A percentile compares a stretch with the other conserved stretches of the same genome.
These are phyloP conservation scores for Cotesia typhae DNA, from an alignment of 1,140 invertebrate species.

Conservation along the genomic window DNA sequence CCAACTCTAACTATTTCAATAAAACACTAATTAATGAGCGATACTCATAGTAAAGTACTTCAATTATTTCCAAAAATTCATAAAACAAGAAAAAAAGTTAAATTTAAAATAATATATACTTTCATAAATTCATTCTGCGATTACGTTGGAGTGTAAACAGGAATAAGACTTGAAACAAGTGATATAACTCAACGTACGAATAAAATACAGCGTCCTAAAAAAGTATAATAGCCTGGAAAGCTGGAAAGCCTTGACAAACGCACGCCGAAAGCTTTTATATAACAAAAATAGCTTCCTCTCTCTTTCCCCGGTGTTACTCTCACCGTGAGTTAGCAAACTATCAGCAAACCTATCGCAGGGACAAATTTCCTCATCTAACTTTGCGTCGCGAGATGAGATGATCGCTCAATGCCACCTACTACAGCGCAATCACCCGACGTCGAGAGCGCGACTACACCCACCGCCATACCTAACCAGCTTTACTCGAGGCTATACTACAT, in stretches of 20 bases:
- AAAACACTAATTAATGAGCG: background rate
- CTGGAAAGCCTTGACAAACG: too few species aligned
- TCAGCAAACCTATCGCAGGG: slow-evolving; percentile 60
- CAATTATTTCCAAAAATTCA: too few species aligned
- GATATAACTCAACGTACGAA: slow-evolving; percentile 3
- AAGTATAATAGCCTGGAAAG: too few species aligned
- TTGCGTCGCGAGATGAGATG: slow-evolving; percentile 62
- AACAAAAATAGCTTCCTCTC: slow-evolving; percentile 15
- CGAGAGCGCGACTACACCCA: background rate
- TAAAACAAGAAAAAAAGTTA: too few species aligned
- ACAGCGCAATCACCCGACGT: slow-evolving; percentile 24
- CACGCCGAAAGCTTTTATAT: slow-evolving; percentile 8
- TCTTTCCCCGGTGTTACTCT: slow-evolving; percentile 41
- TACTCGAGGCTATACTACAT: background rate
- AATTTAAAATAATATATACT: too few species aligned
- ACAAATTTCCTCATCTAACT: slow-evolving; percentile 67
- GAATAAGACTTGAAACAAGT: background rate
- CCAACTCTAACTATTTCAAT: background rate
- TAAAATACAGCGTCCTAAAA: background rate
- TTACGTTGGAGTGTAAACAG: background rate
- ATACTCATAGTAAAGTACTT: too few species aligned
- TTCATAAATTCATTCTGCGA: too few species aligned
- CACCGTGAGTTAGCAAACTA: slow-evolving; percentile 58
- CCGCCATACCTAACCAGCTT: background rate
- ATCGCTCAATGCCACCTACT: slow-evolving; percentile 62